phyloP scores from a whole-genome alignment of 2,888 invertebrate species.

The Thereva nobilitata region DNA sequence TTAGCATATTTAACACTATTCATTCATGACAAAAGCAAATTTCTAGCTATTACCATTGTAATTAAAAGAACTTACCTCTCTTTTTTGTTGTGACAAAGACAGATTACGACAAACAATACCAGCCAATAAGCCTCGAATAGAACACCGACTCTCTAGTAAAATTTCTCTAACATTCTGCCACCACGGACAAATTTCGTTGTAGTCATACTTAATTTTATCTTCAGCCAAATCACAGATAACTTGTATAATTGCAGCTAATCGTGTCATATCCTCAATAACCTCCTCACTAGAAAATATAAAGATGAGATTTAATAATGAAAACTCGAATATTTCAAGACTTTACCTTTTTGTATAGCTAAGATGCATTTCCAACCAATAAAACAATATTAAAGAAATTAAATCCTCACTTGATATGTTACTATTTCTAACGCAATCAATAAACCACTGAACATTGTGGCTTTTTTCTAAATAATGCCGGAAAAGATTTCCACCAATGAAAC shows the following conservation, averaged over 20 bases:
- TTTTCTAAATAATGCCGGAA: slow-evolving; percentile 51
- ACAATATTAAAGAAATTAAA: slow-evolving; percentile 71
- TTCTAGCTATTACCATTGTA: too few species aligned
- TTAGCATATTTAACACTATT: too few species aligned
- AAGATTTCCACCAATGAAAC: slow-evolving; percentile 50
- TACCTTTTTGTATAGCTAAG: slow-evolving; percentile 57
- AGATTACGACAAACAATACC: slow-evolving; percentile 83
- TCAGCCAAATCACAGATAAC: slow-evolving; percentile 68
- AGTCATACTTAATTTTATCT: slow-evolving; percentile 65
- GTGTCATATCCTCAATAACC: slow-evolving; percentile 65
- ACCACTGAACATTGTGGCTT: slow-evolving; percentile 57
- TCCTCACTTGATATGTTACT: slow-evolving; percentile 61
- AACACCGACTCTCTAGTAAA: slow-evolving; percentile 73
- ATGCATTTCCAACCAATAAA: slow-evolving; percentile 71
- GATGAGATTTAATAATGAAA: slow-evolving; percentile 46
- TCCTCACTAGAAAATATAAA: slow-evolving; percentile 57
- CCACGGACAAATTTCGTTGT: slow-evolving; percentile 76
- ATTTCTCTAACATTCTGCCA: slow-evolving; percentile 79
- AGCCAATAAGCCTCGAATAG: slow-evolving; percentile 77
- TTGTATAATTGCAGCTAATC: slow-evolving; percentile 68
- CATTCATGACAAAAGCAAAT: too few species aligned
- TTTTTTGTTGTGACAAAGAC: slow-evolving; percentile 57
- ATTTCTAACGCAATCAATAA: slow-evolving; percentile 47
- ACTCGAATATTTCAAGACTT: not conserved
- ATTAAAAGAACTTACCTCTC: slow-evolving; percentile 46